phyloP scores from a whole-genome alignment of 2,888 invertebrate genomes.

The Diaphora mendica region DNA sequence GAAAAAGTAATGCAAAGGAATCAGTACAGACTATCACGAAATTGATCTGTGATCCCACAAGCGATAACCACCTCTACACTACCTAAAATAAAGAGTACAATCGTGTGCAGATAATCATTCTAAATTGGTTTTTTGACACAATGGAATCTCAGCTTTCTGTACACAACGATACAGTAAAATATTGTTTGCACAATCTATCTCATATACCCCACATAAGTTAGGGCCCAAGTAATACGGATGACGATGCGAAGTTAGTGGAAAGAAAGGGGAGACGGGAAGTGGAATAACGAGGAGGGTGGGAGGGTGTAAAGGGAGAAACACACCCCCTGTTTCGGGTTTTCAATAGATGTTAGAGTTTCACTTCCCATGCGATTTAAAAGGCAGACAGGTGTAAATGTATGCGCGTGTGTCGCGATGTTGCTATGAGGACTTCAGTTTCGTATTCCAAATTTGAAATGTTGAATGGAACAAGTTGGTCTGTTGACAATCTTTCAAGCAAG shows the following conservation, averaged over 20 bases:
- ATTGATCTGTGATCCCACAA: slow-evolving; percentile 74
- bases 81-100: slow-evolving; percentile 51
- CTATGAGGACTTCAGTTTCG: slow-evolving; percentile 20
- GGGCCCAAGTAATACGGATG: slow-evolving; percentile 85
- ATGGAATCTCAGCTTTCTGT: slow-evolving; percentile 45
- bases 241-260: slow-evolving; percentile 85
- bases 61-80: slow-evolving; percentile 52
- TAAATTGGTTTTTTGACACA: slow-evolving; percentile 74
- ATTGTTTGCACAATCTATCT: slow-evolving; percentile 45
- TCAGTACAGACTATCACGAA: slow-evolving; percentile 84
- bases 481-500: not conserved
- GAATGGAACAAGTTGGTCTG: not conserved
- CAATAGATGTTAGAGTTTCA: slow-evolving; percentile 84
- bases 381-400: slow-evolving; percentile 75
- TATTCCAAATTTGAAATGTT: slow-evolving; percentile 21
- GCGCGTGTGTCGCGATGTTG: slow-evolving; percentile 38
- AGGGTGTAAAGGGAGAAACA: slow-evolving; percentile 52
- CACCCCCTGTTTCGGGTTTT: slow-evolving; percentile 85
- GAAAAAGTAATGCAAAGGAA: slow-evolving; percentile 86
- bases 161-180: slow-evolving; percentile 27
- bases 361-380: slow-evolving; percentile 76
- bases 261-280: slow-evolving; percentile 83
- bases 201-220: slow-evolving; percentile 83
- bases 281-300: slow-evolving; percentile 73
- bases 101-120: slow-evolving; percentile 50